Evolutionary conservation across 2,888 invertebrate genomes (phyloP).

Genomic region (Aspidiotus rigidus): DNA sequence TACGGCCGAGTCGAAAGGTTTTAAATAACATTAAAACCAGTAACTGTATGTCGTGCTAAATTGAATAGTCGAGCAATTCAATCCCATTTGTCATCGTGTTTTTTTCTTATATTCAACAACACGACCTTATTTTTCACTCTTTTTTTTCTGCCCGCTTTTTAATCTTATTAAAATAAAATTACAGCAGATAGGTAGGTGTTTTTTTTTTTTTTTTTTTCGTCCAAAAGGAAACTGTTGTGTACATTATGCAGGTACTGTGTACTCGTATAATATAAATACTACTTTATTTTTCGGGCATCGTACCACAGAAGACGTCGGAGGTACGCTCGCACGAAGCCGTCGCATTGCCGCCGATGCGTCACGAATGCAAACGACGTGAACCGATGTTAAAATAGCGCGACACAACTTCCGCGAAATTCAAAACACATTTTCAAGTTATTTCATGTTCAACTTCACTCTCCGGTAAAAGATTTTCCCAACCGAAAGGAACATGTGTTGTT

Average conservation of each 20-base stretch:
- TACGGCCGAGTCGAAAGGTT: no score
- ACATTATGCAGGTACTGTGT: not conserved
- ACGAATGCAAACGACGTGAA: not conserved
- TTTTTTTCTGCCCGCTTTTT: constrained; percentile 1
- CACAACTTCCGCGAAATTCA: not conserved
- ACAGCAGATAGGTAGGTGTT: no score
- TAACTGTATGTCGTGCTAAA: no score
- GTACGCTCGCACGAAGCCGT: not conserved
- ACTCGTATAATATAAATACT: not conserved
- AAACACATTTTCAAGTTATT: not conserved
- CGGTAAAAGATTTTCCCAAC: not conserved
- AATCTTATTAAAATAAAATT: not conserved
- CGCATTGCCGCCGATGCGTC: not conserved
- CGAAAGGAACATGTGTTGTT: no score
- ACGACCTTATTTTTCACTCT: not conserved
- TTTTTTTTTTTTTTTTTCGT: no score
- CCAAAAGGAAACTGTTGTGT: not conserved
- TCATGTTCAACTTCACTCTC: not conserved
- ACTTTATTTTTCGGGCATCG: no score
- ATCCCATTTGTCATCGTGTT: not conserved
- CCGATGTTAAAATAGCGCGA: not conserved
- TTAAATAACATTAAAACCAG: no score
- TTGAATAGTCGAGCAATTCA: not conserved
- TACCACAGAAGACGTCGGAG: no score
- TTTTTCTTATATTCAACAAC: not conserved